These are phyloP conservation scores for Geopemphigus sp. DNA, from an alignment of 1,140 invertebrate species.

Conservation along the genomic window DNA sequence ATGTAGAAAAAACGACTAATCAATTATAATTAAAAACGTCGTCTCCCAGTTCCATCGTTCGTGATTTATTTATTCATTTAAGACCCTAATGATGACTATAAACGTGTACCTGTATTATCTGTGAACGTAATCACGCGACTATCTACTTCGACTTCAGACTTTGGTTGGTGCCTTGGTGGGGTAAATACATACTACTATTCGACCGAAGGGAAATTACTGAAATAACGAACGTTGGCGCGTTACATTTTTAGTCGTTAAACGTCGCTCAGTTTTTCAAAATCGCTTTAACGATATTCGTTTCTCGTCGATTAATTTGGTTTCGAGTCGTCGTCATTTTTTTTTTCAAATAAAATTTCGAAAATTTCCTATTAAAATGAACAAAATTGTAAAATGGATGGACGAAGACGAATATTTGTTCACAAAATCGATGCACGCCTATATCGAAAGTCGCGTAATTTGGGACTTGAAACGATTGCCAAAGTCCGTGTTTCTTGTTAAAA, in stretches of 20 bases:
- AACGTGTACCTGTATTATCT: neutral
- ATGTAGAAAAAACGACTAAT: no score
- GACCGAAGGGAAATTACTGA: neutral
- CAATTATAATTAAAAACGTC: no score
- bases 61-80: no score
- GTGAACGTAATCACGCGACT: neutral
- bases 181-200: neutral
- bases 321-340: neutral
- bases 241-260: neutral
- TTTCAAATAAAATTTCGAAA: neutral
- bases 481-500: slow-evolving; percentile 21
- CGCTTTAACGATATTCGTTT: neutral
- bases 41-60: no score
- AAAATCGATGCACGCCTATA: slow-evolving; percentile 44
- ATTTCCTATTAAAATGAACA: slow-evolving; percentile 12
- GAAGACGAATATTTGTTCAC: slow-evolving; percentile 34
- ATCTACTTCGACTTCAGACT: neutral
- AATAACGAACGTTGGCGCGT: neutral
- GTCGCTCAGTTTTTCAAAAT: neutral
- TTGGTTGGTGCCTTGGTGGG: neutral
- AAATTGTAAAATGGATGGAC: slow-evolving; percentile 13
- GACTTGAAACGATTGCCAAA: slow-evolving; percentile 30
- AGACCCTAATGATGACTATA: neutral
- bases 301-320: neutral
- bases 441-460: slow-evolving; percentile 39